Percentiles rank a stretch among this genome's conserved stretches.
Conservation (phyloP, 2,888 invertebrate species). For the Stegophylla sp. region DNA sequence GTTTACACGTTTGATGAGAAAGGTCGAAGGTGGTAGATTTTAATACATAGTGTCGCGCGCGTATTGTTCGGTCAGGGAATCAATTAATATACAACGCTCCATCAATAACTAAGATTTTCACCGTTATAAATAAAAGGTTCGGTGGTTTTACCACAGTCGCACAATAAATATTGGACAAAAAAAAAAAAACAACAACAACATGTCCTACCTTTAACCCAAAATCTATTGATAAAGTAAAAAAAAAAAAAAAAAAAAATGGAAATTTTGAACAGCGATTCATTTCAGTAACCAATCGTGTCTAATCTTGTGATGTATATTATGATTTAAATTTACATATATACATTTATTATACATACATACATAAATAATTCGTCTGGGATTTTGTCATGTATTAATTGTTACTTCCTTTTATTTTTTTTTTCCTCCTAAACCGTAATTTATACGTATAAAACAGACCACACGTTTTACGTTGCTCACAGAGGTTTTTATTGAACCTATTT, state of each 20-base stretch:
- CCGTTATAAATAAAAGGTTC: neutral
- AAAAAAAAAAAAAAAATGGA: conserved; percentile 21
- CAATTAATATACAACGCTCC: conserved; percentile 20
- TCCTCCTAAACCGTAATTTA: neutral
- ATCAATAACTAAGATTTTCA: conserved; percentile 13
- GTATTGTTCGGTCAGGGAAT: neutral
- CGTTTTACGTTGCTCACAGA: too few relatives aligned
- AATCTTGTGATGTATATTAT: neutral
- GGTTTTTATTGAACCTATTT: too few relatives aligned
- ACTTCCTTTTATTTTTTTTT: neutral
- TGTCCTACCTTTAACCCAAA: neutral
- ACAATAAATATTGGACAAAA: neutral
- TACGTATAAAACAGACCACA: neutral
- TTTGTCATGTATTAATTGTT: neutral
- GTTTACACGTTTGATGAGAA: conserved; percentile 8
- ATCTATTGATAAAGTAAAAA: conserved; percentile 31
- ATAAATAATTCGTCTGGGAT: neutral
- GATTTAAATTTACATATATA: neutral
- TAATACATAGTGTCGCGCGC: neutral
- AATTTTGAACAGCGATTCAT: conserved; percentile 15
- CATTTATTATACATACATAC: neutral
- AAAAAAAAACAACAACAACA: neutral
- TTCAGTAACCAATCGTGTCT: conserved; percentile 9
- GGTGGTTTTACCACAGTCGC: neutral
- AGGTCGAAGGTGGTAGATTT: neutral